Conservation (phyloP, 2,888 invertebrate genomes). For the Heliothis peltigera region DNA sequence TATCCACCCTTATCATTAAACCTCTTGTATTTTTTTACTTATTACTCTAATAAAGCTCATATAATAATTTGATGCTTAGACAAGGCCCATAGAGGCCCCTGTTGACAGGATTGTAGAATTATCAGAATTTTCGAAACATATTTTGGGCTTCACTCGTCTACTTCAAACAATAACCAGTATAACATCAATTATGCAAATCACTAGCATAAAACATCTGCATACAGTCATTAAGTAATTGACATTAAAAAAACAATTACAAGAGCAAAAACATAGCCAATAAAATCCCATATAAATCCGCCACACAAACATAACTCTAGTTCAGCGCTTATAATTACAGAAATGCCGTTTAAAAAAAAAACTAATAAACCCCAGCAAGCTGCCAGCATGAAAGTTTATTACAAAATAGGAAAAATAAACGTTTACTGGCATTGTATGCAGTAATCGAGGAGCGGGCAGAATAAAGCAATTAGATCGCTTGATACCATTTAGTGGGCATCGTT, state of each 20-base stretch:
- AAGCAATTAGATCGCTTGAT: slow-evolving; percentile 64
- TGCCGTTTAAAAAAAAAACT: slow-evolving; percentile 21
- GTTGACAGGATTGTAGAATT: too few species aligned
- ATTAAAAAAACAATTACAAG: not conserved
- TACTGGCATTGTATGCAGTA: slow-evolving; percentile 55
- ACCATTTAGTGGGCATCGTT: slow-evolving; percentile 57
- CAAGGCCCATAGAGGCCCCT: too few species aligned
- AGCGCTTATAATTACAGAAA: slow-evolving; percentile 16
- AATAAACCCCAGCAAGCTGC: slow-evolving; percentile 40
- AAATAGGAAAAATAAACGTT: slow-evolving; percentile 55
- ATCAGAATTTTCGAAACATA: too few species aligned
- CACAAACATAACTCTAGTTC: slow-evolving; percentile 8
- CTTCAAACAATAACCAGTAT: not conserved
- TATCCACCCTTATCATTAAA: too few species aligned
- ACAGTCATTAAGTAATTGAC: not conserved
- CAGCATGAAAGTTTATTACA: slow-evolving; percentile 52
- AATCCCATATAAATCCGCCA: slow-evolving; percentile 5
- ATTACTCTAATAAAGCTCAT: too few species aligned
- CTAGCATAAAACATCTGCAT: not conserved
- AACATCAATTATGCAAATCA: not conserved
- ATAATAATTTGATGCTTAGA: too few species aligned
- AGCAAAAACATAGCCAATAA: not conserved
- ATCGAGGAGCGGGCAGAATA: slow-evolving; percentile 56
- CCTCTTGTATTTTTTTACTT: too few species aligned
- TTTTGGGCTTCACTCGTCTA: too few species aligned